Percentiles rank a stretch among this genome's conserved stretches.
Conservation (phyloP, 1,140 invertebrate genomes). For the Hyles euphorbiae region DNA sequence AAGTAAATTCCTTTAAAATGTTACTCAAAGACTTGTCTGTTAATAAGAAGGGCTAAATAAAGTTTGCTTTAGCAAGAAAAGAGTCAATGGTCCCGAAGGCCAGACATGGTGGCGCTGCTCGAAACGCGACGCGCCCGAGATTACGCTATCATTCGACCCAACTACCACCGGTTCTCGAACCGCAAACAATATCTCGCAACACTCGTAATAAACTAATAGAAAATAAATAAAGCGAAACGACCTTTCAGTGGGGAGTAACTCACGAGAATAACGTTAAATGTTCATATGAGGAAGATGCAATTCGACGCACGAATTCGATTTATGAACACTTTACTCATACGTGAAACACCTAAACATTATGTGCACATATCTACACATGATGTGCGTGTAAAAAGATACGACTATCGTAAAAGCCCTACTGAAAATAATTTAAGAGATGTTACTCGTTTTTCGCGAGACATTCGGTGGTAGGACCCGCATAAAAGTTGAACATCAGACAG, state of each 20-base stretch:
- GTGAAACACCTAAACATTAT: constrained; percentile 61
- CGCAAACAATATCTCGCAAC: neutral
- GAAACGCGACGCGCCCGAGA: constrained; percentile 27
- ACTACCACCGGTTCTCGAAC: constrained; percentile 41
- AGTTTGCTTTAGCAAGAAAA: constrained; percentile 29
- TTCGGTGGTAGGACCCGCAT: constrained; percentile 61
- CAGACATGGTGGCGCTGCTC: constrained; percentile 42
- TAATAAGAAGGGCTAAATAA: constrained; percentile 13
- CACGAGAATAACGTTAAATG: constrained; percentile 6
- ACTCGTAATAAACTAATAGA: constrained; percentile 4
- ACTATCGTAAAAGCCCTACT: constrained; percentile 68
- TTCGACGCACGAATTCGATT: constrained; percentile 60
- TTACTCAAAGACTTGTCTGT: neutral
- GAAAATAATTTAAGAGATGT: constrained; percentile 72
- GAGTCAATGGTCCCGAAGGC: constrained; percentile 38
- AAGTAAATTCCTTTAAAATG: too few species aligned
- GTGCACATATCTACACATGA: constrained; percentile 67
- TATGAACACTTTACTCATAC: constrained; percentile 53
- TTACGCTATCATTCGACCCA: constrained; percentile 42
- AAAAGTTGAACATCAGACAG: constrained; percentile 64
- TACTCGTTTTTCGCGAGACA: constrained; percentile 65
- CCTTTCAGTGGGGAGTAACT: neutral
- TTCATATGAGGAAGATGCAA: constrained; percentile 25
- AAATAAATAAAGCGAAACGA: neutral
- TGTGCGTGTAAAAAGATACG: constrained; percentile 72